Conservation (phyloP, 2,113 vertebrate genomes). For the Chloroceryle aenea region DNA sequence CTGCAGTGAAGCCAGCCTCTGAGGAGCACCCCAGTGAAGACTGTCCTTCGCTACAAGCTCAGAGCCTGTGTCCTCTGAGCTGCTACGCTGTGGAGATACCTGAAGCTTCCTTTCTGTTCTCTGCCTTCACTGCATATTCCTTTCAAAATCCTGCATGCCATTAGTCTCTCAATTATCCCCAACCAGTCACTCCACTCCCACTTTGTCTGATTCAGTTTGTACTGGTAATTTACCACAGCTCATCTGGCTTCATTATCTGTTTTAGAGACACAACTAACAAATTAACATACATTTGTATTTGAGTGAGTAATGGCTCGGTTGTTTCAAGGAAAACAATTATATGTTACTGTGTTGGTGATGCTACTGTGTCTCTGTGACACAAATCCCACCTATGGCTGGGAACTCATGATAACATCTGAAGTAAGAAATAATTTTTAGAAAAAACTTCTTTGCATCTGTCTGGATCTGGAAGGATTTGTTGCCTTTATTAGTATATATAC, state of each 20-base stretch:
- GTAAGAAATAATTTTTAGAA: neutral
- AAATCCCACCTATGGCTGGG: neutral
- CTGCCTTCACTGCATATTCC: accelerated
- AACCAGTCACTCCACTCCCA: neutral
- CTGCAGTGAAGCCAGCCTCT: neutral
- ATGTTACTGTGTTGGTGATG: neutral
- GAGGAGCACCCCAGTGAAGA: neutral
- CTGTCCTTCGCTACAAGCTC: neutral
- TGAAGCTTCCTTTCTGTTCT: neutral
- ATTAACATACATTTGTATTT: neutral
- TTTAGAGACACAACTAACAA: neutral
- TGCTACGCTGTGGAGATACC: neutral
- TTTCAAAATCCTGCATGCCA: neutral
- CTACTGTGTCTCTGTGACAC: neutral
- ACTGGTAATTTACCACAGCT: neutral
- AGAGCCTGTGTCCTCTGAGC: neutral
- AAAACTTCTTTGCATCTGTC: neutral
- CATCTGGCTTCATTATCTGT: neutral
- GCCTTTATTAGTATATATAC: neutral
- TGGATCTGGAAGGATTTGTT: neutral
- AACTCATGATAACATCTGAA: neutral
- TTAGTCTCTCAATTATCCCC: neutral
- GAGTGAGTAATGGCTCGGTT: neutral
- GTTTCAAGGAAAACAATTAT: neutral
- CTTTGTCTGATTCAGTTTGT: neutral